phyloP scores from a whole-genome alignment of 2,888 invertebrate species.

The Acronicta alni region DNA sequence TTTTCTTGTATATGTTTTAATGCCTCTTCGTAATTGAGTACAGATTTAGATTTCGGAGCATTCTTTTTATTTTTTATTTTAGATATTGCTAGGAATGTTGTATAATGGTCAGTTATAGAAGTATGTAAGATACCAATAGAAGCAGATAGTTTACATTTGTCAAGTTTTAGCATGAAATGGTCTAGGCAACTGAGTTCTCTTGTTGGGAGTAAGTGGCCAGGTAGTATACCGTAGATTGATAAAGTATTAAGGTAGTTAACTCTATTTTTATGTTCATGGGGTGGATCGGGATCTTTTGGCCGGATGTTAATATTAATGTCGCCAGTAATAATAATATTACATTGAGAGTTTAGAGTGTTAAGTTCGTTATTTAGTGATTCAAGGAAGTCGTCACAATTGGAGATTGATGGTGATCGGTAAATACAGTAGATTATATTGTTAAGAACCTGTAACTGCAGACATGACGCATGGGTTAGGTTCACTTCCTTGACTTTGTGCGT shows the following conservation, averaged over 20 bases:
- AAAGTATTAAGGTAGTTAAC: slow-evolving; percentile 10
- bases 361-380: slow-evolving; percentile 13
- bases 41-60: slow-evolving; percentile 5
- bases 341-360: slow-evolving; percentile 4
- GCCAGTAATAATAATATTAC: slow-evolving; percentile 8
- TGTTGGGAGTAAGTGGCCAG: slow-evolving; percentile 15
- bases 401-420: slow-evolving; percentile 37
- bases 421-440: slow-evolving; percentile 25
- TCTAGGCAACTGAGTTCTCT: slow-evolving; percentile 6
- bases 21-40: slow-evolving; percentile 6
- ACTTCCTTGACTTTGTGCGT: slow-evolving; percentile 28
- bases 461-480: slow-evolving; percentile 31
- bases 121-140: slow-evolving; percentile 5
- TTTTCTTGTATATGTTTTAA: too few species aligned
- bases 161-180: slow-evolving; percentile 4
- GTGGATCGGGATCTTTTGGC: slow-evolving; percentile 11
- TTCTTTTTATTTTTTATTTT: slow-evolving; percentile 6
- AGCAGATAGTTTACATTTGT: slow-evolving; percentile 3
- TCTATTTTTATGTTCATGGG: slow-evolving; percentile 12
- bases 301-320: slow-evolving; percentile 9
- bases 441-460: slow-evolving; percentile 19
- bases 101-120: slow-evolving; percentile 7
- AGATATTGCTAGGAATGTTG: slow-evolving; percentile 8
- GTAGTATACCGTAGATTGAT: slow-evolving; percentile 10
- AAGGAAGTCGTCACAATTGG: slow-evolving; percentile 16